Conservation (phyloP, 2,113 vertebrate genomes). For the Sinocyclocheilus anshuiensis region DNA sequence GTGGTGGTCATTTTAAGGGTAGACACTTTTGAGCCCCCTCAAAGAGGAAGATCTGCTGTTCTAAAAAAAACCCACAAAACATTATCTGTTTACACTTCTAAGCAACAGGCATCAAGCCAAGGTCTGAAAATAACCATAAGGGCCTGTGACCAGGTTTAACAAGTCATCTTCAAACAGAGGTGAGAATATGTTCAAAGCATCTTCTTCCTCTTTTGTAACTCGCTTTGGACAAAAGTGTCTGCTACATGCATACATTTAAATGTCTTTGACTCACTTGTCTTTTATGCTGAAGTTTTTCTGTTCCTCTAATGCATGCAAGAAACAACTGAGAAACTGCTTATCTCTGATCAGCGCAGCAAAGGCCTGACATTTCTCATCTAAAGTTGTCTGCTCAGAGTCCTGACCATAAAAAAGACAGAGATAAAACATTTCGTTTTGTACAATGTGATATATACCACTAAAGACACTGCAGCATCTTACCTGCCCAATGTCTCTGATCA, state of each 20-base stretch:
- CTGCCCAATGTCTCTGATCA: slow-evolving; percentile 73
- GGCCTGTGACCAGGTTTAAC: background rate
- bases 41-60: background rate
- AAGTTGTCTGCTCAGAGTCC: slow-evolving; percentile 28
- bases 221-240: background rate
- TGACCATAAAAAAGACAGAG: slow-evolving; percentile 25
- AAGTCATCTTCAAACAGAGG: background rate
- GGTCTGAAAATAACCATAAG: background rate
- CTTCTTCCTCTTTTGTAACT: background rate
- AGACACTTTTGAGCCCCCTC: background rate
- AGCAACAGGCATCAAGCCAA: background rate
- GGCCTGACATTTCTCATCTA: slow-evolving; percentile 46
- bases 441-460: background rate
- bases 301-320: slow-evolving; percentile 58
- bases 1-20: background rate
- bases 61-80: background rate
- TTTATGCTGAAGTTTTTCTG: slow-evolving; percentile 59
- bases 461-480: slow-evolving; percentile 53
- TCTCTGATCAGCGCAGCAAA: slow-evolving; percentile 54
- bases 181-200: background rate
- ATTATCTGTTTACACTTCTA: background rate
- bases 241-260: background rate
- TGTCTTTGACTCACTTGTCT: slow-evolving; percentile 56
- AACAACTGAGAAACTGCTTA: slow-evolving; percentile 57
- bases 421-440: background rate